These are phyloP conservation scores for Panurus biarmicus DNA, from an alignment of 2,113 vertebrate genomes.

Conservation along the genomic window DNA sequence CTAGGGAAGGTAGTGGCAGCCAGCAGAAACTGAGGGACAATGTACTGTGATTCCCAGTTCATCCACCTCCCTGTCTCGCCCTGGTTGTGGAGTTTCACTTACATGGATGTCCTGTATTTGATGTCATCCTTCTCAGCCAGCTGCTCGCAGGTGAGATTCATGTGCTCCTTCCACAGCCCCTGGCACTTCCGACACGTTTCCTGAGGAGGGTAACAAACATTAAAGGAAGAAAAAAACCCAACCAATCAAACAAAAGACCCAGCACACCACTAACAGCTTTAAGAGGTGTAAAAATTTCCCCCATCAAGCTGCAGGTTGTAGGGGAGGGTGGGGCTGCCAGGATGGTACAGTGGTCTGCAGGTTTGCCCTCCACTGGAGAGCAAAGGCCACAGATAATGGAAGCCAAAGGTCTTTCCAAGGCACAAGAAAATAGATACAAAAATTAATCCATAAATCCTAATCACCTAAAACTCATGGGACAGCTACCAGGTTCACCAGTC, in stretches of 20 bases:
- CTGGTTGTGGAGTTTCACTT: conserved; percentile 54
- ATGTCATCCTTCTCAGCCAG: conserved; percentile 91
- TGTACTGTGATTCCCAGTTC: rapidly evolving
- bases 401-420: neutral
- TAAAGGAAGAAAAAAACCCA: neutral
- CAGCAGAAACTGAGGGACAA: neutral
- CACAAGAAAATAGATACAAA: neutral
- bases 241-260: neutral
- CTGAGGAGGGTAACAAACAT: conserved; percentile 58
- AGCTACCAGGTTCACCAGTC: neutral
- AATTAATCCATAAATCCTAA: neutral
- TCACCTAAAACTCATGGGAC: neutral
- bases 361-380: neutral
- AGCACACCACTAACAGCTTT: neutral
- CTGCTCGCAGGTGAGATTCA: conserved; percentile 89
- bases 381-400: neutral
- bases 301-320: neutral
- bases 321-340: neutral
- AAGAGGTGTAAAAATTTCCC: neutral
- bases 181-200: conserved; percentile 94
- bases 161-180: conserved; percentile 92
- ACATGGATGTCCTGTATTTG: conserved; percentile 90
- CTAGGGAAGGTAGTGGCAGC: neutral
- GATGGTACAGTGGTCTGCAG: neutral
- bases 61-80: neutral